Evolutionary conservation across 1,140 invertebrate genomes (phyloP), one percentile per base, ranked within the genome.

Genomic region (Penaeus vannamei): DNA sequence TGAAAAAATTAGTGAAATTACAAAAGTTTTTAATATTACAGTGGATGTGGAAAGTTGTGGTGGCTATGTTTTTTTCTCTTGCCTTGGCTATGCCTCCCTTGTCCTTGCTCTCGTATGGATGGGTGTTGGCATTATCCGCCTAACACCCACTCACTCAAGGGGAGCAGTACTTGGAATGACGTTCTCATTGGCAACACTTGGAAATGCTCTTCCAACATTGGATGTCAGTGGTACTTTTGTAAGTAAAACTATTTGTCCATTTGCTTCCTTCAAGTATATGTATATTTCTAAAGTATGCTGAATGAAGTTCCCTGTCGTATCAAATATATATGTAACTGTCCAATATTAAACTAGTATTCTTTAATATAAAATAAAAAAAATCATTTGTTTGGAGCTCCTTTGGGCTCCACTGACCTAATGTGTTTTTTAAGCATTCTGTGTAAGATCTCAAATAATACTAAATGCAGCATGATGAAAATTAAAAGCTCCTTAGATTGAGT

Each of bases 101-200:
- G 83, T 89, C 36, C 32, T 80, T 32, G 76, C 87, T 7, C 42
- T 60, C 12, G 87, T 89, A n/a, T 89, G 87, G 87, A 20, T 89
- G 82, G 72, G 59, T 23, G 62, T 84, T 17, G 82, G 82, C 2
- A 83, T 84, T 32, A 60, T 89, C 42, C 69, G 87, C 10, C 81
- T 89, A 5, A 89, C 87, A 29, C 87, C 87, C 22, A 89, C 87
- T 64, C 87, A 89, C 72, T 89, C 87, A n/a, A 72, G 87, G 20
- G 87, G 87, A 23, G 29, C 83, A 17, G 82, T 89, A 7, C 72
- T 89, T 2, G 87, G 87, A 23, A 20, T 69, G 46, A 89, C 87
- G 29, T 79, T 84, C 59, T 42, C 59, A 23, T 80, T 80, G 82
- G 87, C 87, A 17, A 89, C 87, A 64, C 82, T 89, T 29, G 87